Conservation (phyloP, 2,888 invertebrate genomes). For the Polietes domitor region DNA sequence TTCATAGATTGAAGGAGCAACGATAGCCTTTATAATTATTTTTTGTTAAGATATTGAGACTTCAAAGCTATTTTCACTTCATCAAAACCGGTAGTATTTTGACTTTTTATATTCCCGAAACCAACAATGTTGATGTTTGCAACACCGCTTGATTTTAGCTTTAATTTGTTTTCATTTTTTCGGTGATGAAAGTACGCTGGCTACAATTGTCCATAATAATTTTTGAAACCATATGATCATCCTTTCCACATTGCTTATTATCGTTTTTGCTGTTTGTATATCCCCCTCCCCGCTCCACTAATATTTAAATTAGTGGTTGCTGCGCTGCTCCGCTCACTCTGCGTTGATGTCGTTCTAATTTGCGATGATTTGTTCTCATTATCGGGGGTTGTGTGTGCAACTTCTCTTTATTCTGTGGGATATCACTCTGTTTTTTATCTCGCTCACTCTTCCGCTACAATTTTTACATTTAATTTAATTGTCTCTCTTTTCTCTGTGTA, state of each 20-base stretch:
- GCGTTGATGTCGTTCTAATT: neutral
- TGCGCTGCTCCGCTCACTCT: neutral
- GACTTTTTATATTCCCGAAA: conserved; percentile 54
- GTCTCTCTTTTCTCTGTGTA: conserved; percentile 5
- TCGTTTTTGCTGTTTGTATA: conserved; percentile 60
- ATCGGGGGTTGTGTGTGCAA: neutral
- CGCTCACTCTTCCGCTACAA: conserved; percentile 54
- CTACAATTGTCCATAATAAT: conserved; percentile 64
- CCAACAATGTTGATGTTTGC: conserved; percentile 47
- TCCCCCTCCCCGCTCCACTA: conserved; percentile 18
- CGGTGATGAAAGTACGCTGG: conserved; percentile 57
- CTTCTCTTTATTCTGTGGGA: neutral
- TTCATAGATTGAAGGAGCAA: conserved; percentile 50
- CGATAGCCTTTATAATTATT: conserved; percentile 44
- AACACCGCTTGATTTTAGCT: conserved; percentile 30
- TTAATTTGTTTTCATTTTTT: conserved; percentile 44
- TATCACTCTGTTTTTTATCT: neutral
- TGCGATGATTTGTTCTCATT: conserved; percentile 20
- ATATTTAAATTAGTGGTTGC: conserved; percentile 34
- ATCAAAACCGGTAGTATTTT: conserved; percentile 27
- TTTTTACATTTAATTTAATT: conserved; percentile 40
- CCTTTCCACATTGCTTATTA: conserved; percentile 42
- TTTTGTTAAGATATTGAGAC: conserved; percentile 48
- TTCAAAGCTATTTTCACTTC: conserved; percentile 49
- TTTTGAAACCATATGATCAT: conserved; percentile 44